These are phyloP conservation scores for Lycaon pictus DNA, from an alignment of 2,113 vertebrate genomes.

Conservation along the genomic window DNA sequence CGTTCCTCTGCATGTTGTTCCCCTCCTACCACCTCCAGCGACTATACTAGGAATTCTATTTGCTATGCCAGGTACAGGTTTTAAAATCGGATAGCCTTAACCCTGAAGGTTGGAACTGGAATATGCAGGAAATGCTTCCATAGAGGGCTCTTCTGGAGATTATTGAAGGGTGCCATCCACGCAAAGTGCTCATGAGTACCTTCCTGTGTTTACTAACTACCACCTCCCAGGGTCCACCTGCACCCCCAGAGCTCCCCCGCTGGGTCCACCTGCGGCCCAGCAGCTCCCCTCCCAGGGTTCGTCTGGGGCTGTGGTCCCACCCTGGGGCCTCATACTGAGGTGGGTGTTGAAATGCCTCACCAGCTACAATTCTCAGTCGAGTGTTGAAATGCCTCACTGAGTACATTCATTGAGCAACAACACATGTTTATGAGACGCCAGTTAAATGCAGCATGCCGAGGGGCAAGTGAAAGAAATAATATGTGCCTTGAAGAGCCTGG, in stretches of 20 bases:
- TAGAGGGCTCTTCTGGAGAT: neutral
- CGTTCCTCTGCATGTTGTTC: rapidly evolving
- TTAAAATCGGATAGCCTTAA: neutral
- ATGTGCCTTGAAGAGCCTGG: no score
- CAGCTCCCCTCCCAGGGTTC: no score
- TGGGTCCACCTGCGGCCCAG: no score
- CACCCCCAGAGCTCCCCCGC: no score
- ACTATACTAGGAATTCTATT: no score
- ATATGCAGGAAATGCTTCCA: rapidly evolving
- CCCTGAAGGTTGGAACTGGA: no score
- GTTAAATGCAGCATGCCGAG: neutral
- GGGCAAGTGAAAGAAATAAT: neutral
- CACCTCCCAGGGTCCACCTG: no score
- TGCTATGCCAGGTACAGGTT: no score
- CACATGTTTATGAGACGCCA: no score
- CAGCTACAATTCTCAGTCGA: neutral
- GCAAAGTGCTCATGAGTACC: no score
- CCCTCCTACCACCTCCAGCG: rapidly evolving
- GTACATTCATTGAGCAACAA: neutral
- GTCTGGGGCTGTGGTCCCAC: neutral
- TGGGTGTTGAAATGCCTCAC: neutral
- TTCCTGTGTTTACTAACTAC: neutral
- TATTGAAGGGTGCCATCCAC: neutral
- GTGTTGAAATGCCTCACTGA: neutral
- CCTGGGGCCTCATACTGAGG: neutral